Evolutionary conservation across 2,113 vertebrate genomes (phyloP).

Genomic region (Apus apus): DNA sequence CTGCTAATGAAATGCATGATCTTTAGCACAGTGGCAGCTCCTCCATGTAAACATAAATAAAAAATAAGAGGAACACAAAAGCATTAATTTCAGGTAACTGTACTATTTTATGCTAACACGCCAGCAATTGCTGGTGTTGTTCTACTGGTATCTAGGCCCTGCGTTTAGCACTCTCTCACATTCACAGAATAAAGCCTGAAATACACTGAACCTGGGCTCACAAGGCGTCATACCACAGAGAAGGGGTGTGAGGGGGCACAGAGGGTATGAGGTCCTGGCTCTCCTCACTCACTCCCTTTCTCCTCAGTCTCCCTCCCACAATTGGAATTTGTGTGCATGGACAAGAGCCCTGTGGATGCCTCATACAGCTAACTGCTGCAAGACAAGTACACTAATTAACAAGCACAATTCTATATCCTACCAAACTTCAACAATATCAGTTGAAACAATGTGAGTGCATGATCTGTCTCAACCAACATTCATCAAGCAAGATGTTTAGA

Average conservation of each 20-base stretch:
- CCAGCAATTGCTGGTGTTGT: not conserved
- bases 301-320: not conserved
- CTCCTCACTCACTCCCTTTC: not conserved
- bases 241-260: not conserved
- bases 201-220: not conserved
- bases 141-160: not conserved
- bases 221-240: rapidly evolving
- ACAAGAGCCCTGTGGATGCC: not conserved
- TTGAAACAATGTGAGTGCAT: not conserved
- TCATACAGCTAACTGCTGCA: not conserved
- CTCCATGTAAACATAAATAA: not conserved
- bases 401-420: not conserved
- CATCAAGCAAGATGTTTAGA: not conserved
- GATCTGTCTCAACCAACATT: not conserved
- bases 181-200: not conserved
- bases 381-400: not conserved
- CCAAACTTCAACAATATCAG: not conserved
- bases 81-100: not conserved
- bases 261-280: not conserved
- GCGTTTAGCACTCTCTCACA: not conserved
- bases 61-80: not conserved
- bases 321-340: rapidly evolving
- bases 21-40: not conserved
- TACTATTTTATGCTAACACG: not conserved
- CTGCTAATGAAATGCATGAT: not conserved